A percentile compares a stretch with the other conserved stretches of the same genome.
Evolutionary conservation across 2,888 invertebrate genomes (phyloP).

Genomic region (Brachypalpus laphriformis): DNA sequence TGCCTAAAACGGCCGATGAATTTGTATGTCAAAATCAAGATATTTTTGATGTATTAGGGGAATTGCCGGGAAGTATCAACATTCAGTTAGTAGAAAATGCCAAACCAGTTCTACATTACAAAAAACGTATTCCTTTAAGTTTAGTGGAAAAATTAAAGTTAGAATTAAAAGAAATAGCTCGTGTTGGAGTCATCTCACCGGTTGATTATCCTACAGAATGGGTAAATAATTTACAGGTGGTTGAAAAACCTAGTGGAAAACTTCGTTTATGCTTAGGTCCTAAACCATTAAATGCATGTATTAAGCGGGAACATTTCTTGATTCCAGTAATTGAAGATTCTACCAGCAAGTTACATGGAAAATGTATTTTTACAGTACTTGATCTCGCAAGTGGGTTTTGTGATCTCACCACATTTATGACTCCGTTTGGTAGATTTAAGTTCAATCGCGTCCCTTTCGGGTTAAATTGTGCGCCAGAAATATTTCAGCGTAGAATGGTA

Average conservation of each 20-base stretch:
- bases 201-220: too few species aligned
- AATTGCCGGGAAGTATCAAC: slow-evolving; percentile 42
- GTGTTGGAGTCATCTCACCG: too few species aligned
- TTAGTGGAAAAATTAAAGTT: slow-evolving; percentile 58
- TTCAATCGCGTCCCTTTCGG: too few species aligned
- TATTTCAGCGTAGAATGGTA: too few species aligned
- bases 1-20: slow-evolving; percentile 17
- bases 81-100: slow-evolving; percentile 66
- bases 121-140: slow-evolving; percentile 67
- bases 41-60: slow-evolving; percentile 68
- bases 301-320: background rate
- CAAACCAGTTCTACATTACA: slow-evolving; percentile 70
- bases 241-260: too few species aligned
- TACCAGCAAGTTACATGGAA: background rate
- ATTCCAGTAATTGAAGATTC: background rate
- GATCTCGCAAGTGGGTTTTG: too few species aligned
- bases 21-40: slow-evolving; percentile 35
- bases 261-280: too few species aligned
- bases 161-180: slow-evolving; percentile 61
- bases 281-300: background rate
- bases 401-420: too few species aligned
- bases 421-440: too few species aligned
- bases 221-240: too few species aligned
- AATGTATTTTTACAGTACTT: background rate
- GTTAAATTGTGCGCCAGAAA: too few species aligned